Evolutionary conservation across 2,797 vertebrate genomes (phyloP).

Genomic region (Phoeniculus purpureus): DNA sequence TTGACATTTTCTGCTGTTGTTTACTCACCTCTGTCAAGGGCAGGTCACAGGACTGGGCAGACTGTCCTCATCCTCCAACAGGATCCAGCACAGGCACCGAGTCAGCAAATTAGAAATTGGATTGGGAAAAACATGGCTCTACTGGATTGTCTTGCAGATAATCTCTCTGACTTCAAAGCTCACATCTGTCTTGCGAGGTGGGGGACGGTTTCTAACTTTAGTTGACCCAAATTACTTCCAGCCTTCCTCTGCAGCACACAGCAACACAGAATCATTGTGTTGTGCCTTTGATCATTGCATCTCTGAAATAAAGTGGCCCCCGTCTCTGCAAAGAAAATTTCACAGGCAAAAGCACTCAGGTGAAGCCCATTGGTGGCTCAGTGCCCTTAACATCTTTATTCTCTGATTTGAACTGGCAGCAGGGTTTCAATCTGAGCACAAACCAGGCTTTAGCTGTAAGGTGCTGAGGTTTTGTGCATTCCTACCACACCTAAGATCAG

Average conservation of each 20-base stretch:
- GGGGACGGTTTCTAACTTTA: slow-evolving; percentile 46
- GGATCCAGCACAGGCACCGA: neutral
- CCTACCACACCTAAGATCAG: neutral
- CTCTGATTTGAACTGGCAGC: neutral
- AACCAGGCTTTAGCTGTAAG: neutral
- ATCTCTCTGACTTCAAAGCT: slow-evolving; percentile 38
- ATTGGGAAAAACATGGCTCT: neutral
- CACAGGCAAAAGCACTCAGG: neutral
- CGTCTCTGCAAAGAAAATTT: neutral
- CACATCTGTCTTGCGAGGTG: slow-evolving; percentile 23
- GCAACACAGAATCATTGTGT: neutral
- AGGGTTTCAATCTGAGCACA: neutral
- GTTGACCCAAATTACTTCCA: slow-evolving; percentile 55
- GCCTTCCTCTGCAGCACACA: neutral
- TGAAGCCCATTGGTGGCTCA: neutral
- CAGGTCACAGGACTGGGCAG: neutral
- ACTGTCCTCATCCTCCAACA: neutral
- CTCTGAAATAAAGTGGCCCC: neutral
- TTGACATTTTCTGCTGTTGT: accelerated
- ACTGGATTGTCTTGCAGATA: neutral
- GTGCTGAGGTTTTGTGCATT: neutral
- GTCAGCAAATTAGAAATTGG: neutral
- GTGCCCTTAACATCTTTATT: neutral
- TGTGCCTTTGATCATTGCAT: neutral
- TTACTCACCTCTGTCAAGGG: neutral